These are phyloP conservation scores for Laterallus jamaicensis DNA, from an alignment of 2,113 vertebrate species.

Conservation along the genomic window DNA sequence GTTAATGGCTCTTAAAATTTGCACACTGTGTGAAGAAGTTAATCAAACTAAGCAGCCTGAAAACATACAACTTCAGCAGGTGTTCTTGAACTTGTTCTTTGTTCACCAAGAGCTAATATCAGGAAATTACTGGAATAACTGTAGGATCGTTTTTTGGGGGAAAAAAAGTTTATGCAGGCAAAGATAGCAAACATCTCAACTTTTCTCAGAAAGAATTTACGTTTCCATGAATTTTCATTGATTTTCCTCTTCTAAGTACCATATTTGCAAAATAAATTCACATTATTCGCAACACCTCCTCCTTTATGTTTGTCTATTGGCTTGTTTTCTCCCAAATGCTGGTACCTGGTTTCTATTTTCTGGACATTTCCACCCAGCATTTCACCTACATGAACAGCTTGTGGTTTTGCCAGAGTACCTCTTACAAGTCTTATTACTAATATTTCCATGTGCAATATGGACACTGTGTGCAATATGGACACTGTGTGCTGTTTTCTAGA, in stretches of 20 bases:
- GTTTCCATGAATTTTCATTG: background rate
- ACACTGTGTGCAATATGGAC: background rate
- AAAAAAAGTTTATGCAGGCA: background rate
- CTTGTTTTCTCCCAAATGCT: background rate
- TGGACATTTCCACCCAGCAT: background rate
- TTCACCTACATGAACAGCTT: background rate
- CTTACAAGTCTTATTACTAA: background rate
- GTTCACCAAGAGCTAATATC: background rate
- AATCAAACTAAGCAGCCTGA: background rate
- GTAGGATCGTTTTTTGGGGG: background rate
- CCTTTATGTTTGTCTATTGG: background rate
- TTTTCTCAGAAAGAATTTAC: background rate
- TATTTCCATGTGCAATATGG: background rate
- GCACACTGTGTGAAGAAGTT: background rate
- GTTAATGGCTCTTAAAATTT: background rate
- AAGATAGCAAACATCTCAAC: background rate
- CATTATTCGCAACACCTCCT: background rate
- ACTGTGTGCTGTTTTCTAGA: background rate
- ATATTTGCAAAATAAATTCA: background rate
- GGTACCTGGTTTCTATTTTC: background rate
- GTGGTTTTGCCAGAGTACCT: background rate
- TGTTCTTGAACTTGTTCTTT: background rate
- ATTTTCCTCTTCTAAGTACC: background rate
- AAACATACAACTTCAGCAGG: accelerated
- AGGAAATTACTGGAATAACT: background rate